These are phyloP conservation scores for Bufo gargarizans DNA, from an alignment of 2,113 vertebrate species.

Conservation along the genomic window DNA sequence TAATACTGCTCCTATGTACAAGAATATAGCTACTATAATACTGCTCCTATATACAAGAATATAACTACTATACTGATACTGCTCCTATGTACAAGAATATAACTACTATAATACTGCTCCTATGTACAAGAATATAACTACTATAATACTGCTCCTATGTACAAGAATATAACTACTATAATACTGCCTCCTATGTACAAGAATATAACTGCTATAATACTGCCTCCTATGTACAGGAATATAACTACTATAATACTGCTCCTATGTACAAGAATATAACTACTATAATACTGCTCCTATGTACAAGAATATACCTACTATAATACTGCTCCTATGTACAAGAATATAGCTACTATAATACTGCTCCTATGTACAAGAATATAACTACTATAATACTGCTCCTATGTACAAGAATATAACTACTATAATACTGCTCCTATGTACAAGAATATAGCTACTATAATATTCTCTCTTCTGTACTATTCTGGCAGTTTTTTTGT, in stretches of 20 bases:
- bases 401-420: slow-evolving; percentile 4
- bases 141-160: background rate
- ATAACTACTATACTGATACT: slow-evolving; percentile 17
- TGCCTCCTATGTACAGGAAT: background rate
- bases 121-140: slow-evolving; percentile 8
- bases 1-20: slow-evolving; percentile 7
- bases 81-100: background rate
- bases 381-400: slow-evolving; percentile 5
- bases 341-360: slow-evolving; percentile 7
- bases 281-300: background rate
- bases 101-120: slow-evolving; percentile 4
- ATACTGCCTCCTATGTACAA: background rate
- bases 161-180: background rate
- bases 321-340: background rate
- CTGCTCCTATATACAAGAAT: background rate
- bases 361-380: background rate
- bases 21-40: slow-evolving; percentile 10
- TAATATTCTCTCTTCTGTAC: no score
- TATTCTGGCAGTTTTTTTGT: no score
- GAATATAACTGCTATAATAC: slow-evolving; percentile 6
- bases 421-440: background rate
- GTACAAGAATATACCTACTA: background rate
- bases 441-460: background rate
- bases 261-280: slow-evolving; percentile 2
- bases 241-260: slow-evolving; percentile 2